Percentiles rank a stretch among this genome's conserved stretches.
These are phyloP conservation scores for Rhinophrynus dorsalis DNA, from an alignment of 2,797 vertebrate species.

Conservation along the genomic window DNA sequence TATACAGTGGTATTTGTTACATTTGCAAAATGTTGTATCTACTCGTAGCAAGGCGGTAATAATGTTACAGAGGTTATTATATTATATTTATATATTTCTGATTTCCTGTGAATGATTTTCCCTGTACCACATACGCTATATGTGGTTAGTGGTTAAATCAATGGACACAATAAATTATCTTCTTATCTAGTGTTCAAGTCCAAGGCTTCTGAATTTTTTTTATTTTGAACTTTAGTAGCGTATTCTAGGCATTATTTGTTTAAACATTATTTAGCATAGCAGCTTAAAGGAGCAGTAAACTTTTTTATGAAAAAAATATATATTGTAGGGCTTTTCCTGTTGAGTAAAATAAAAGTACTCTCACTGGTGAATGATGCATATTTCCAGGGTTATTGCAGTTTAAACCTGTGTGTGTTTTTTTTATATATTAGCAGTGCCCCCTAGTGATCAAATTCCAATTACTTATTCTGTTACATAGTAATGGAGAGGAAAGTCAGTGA, in stretches of 20 bases:
- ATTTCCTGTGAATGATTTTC: not conserved
- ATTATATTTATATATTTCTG: constrained; percentile 6
- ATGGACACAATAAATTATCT: constrained; percentile 33
- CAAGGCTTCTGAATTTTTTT: constrained; percentile 2
- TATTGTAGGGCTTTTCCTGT: too few species aligned
- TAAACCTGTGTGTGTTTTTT: too few species aligned
- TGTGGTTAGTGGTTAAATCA: constrained; percentile 20
- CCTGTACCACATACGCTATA: not conserved
- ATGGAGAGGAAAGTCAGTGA: too few species aligned
- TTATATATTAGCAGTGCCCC: too few species aligned
- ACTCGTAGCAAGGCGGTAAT: not conserved
- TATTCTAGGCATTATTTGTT: not conserved
- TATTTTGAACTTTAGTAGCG: not conserved
- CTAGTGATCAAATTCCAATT: too few species aligned
- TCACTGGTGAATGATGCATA: too few species aligned
- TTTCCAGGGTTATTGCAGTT: too few species aligned
- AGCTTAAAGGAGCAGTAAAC: too few species aligned
- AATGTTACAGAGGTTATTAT: not conserved
- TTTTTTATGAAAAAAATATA: too few species aligned
- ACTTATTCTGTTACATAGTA: too few species aligned
- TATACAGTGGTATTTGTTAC: not conserved
- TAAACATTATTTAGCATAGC: too few species aligned
- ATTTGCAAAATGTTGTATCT: not conserved
- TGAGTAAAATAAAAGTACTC: too few species aligned
- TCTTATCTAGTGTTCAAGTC: constrained; percentile 42